Evolutionary conservation across 2,888 invertebrate species (phyloP).

Genomic region (Ligdia adustata): DNA sequence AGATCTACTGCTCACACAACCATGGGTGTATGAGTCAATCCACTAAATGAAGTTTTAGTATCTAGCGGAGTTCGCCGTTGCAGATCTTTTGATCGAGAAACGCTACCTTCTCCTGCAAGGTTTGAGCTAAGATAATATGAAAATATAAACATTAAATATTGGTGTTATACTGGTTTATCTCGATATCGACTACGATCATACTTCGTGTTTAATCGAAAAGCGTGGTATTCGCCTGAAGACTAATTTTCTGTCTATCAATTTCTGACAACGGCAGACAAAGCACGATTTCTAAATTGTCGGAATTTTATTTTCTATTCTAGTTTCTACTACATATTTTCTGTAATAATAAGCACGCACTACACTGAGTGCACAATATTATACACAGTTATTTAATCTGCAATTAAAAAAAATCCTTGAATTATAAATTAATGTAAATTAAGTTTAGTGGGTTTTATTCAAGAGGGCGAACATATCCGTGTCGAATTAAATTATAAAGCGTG

Average conservation of each 20-base stretch:
- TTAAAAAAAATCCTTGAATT: no score
- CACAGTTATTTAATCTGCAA: no score
- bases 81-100: no score
- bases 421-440: slow-evolving; percentile 55
- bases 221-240: slow-evolving; percentile 12
- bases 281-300: neutral
- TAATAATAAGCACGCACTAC: neutral
- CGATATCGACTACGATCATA: neutral
- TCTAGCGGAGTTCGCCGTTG: no score
- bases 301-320: neutral
- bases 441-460: slow-evolving; percentile 60
- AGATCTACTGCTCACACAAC: no score
- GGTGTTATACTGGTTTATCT: no score
- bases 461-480: slow-evolving; percentile 54
- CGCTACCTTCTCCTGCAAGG: no score
- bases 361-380: neutral
- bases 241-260: slow-evolving; percentile 26
- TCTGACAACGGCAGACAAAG: neutral
- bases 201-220: slow-evolving; percentile 14
- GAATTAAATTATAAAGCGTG: slow-evolving; percentile 60
- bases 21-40: no score
- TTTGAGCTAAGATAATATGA: no score
- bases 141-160: no score
- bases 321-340: neutral
- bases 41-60: no score